Percentiles rank a stretch among this genome's conserved stretches.
These are phyloP conservation scores for Calephelis virginiensis DNA, from an alignment of 1,140 invertebrate genomes.

Conservation along the genomic window DNA sequence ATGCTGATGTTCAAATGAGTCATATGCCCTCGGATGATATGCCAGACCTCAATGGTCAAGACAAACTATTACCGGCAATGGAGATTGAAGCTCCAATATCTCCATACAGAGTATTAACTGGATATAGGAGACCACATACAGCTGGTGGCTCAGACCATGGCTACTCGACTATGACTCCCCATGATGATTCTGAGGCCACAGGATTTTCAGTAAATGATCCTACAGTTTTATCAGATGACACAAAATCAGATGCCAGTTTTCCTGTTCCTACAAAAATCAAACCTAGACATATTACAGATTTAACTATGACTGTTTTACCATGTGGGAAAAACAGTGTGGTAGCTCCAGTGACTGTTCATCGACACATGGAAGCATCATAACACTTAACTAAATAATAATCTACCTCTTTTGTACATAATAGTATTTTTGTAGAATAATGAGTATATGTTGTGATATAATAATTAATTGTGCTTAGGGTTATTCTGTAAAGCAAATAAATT, in stretches of 20 bases:
- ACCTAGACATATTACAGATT: slow-evolving; percentile 71
- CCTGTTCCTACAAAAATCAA: slow-evolving; percentile 80
- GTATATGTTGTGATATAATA: slow-evolving; percentile 41
- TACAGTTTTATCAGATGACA: slow-evolving; percentile 79
- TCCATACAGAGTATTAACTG: slow-evolving; percentile 91
- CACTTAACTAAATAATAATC: slow-evolving; percentile 39
- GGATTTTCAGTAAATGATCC: slow-evolving; percentile 84
- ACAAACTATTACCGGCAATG: slow-evolving; percentile 79
- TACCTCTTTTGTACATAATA: slow-evolving; percentile 67
- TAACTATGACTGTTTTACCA: slow-evolving; percentile 73
- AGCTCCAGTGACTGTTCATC: slow-evolving; percentile 93
- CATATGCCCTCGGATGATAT: slow-evolving; percentile 68
- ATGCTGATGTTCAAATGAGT: slow-evolving; percentile 70
- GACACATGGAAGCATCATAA: slow-evolving; percentile 85
- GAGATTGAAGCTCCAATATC: slow-evolving; percentile 86
- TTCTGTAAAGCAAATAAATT: not conserved
- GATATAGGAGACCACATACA: slow-evolving; percentile 87
- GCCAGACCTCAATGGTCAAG: slow-evolving; percentile 76
- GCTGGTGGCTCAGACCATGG: slow-evolving; percentile 95
- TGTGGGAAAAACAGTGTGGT: slow-evolving; percentile 84
- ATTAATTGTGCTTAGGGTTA: slow-evolving; percentile 17
- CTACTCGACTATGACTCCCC: slow-evolving; percentile 96
- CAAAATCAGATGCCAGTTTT: slow-evolving; percentile 81
- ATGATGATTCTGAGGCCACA: slow-evolving; percentile 90
- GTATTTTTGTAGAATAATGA: slow-evolving; percentile 30